These are phyloP conservation scores for Danionella dracula DNA, from an alignment of 2,797 vertebrate species.

Conservation along the genomic window DNA sequence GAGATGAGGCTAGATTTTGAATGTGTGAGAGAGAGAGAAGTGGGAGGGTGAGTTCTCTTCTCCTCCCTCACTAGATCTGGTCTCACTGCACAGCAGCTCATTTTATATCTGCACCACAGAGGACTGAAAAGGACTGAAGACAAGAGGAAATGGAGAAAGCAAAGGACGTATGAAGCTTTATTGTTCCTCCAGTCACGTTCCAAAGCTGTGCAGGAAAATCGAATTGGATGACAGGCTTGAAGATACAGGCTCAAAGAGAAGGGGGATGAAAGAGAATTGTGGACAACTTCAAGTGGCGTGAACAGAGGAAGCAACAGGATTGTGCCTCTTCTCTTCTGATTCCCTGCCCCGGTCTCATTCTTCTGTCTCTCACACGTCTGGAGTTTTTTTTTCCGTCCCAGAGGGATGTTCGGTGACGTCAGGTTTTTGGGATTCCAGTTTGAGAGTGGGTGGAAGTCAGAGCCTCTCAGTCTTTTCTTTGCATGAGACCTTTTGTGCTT, in stretches of 20 bases:
- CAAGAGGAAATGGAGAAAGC: conserved; percentile 3
- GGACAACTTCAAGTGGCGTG: conserved; percentile 2
- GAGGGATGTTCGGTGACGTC: conserved; percentile 30
- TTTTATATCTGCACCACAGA: conserved; percentile 41
- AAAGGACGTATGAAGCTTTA: neutral
- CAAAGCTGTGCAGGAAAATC: conserved; percentile 5
- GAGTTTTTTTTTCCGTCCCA: conserved; percentile 13
- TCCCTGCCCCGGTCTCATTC: neutral
- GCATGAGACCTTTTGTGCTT: neutral
- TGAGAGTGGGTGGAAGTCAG: conserved; percentile 52
- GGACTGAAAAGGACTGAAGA: conserved; percentile 3
- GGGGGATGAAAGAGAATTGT: neutral
- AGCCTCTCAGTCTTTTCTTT: conserved; percentile 21
- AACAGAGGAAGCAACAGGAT: conserved; percentile 3
- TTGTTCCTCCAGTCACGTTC: neutral
- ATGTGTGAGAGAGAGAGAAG: conserved; percentile 19
- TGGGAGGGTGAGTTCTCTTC: conserved; percentile 37
- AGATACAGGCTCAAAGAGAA: neutral
- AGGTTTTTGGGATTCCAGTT: conserved; percentile 32
- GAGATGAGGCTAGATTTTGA: conserved; percentile 17
- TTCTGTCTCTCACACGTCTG: neutral
- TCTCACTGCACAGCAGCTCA: conserved; percentile 41
- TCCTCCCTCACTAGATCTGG: conserved; percentile 45
- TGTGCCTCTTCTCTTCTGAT: neutral
- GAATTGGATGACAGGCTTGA: neutral